Conservation (phyloP, 2,113 vertebrate species). For the Perca flavescens region DNA sequence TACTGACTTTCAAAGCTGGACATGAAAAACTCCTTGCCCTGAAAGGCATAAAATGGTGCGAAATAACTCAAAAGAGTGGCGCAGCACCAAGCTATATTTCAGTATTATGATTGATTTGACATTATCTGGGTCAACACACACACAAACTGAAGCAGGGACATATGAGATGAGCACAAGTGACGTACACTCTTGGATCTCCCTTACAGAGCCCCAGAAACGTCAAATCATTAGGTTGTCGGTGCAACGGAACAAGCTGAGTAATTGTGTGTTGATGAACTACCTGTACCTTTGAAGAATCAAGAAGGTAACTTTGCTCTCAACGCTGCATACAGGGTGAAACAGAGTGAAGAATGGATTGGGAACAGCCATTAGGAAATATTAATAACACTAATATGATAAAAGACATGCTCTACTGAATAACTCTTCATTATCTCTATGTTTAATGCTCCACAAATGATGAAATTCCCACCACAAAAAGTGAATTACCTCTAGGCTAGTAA, state of each 20-base stretch:
- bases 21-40: neutral
- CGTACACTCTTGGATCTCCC: neutral
- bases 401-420: neutral
- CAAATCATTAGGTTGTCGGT: neutral
- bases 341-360: neutral
- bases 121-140: constrained; percentile 53
- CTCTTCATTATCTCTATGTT: constrained; percentile 27
- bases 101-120: constrained; percentile 18
- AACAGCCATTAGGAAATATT: constrained; percentile 3
- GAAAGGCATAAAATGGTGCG: neutral
- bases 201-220: neutral
- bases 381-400: constrained; percentile 4
- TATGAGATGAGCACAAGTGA: constrained; percentile 2
- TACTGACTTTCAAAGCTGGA: neutral
- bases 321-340: neutral
- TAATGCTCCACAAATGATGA: neutral
- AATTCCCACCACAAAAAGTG: neutral
- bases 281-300: constrained; percentile 5
- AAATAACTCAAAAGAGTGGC: constrained; percentile 8
- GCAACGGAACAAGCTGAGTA: constrained; percentile 24
- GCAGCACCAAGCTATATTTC: constrained; percentile 7
- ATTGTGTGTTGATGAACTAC: constrained; percentile 16
- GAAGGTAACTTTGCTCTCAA: constrained; percentile 5
- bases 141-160: neutral
- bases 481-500: neutral